These are phyloP conservation scores for Dromas ardeola DNA, from an alignment of 2,113 vertebrate species.

Conservation along the genomic window DNA sequence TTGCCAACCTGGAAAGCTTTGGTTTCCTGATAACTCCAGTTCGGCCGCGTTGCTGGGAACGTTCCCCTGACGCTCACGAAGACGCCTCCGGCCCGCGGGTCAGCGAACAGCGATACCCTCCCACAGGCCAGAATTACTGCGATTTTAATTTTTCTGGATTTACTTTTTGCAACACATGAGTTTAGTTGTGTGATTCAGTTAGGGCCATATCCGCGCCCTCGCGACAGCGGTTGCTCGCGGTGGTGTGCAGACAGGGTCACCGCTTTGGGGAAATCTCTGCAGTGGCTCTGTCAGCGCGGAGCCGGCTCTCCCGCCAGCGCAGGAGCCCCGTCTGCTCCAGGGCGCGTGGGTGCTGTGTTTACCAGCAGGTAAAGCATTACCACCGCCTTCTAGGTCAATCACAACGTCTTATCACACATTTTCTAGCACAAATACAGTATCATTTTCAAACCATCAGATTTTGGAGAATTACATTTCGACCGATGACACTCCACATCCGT, in stretches of 20 bases:
- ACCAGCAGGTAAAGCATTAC: not conserved
- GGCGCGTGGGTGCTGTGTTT: not conserved
- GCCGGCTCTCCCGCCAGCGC: not conserved
- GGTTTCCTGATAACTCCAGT: not conserved
- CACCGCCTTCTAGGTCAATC: not conserved
- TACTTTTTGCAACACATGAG: not conserved
- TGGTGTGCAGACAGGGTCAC: not conserved
- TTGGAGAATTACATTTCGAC: not conserved
- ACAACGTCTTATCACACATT: not conserved
- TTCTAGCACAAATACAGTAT: not conserved
- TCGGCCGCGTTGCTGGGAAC: not conserved
- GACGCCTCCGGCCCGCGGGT: not conserved
- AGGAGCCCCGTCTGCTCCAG: not conserved
- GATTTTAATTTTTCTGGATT: not conserved
- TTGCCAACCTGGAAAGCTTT: not conserved
- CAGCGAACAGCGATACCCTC: not conserved
- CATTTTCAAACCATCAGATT: not conserved
- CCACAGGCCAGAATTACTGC: not conserved
- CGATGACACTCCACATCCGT: no score
- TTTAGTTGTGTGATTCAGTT: not conserved
- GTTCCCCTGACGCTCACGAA: no score
- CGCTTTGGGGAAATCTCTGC: not conserved
- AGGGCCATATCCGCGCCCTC: not conserved
- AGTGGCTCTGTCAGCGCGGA: rapidly evolving
- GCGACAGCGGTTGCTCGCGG: not conserved